A percentile compares a stretch with the other conserved stretches of the same genome.
Conservation (phyloP, 1,140 invertebrate genomes). For the Phymorhynchus buccinoides region DNA sequence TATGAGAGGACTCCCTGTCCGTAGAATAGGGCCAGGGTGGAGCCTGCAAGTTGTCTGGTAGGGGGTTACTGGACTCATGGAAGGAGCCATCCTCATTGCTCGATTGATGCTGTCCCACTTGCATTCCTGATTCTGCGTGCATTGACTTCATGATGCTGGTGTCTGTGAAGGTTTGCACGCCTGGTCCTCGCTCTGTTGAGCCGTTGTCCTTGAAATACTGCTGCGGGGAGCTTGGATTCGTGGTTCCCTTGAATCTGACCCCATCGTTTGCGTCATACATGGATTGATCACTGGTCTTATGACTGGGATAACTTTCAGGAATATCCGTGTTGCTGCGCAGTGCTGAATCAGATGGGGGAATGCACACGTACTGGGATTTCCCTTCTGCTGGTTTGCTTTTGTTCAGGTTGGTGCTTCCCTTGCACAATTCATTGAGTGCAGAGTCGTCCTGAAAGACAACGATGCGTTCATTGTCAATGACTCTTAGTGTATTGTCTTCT, state of each 20-base stretch:
- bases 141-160: slow-evolving; percentile 24
- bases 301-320: neutral
- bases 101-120: neutral
- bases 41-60: neutral
- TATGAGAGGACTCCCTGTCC: slow-evolving; percentile 3
- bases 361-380: neutral
- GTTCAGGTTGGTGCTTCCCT: neutral
- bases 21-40: slow-evolving; percentile 25
- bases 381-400: neutral
- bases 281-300: neutral
- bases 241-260: neutral
- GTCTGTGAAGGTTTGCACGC: neutral
- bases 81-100: neutral
- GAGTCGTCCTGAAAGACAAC: slow-evolving; percentile 23
- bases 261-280: neutral
- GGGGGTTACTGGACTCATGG: neutral
- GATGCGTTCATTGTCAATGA: slow-evolving; percentile 31
- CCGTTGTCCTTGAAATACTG: neutral
- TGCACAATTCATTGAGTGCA: neutral
- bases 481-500: slow-evolving; percentile 17
- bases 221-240: neutral
- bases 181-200: neutral
- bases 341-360: neutral
- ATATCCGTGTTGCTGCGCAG: too few relatives aligned
- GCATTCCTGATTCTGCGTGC: neutral